Conservation (phyloP, 2,888 invertebrate species). For the Euproctis similis region DNA sequence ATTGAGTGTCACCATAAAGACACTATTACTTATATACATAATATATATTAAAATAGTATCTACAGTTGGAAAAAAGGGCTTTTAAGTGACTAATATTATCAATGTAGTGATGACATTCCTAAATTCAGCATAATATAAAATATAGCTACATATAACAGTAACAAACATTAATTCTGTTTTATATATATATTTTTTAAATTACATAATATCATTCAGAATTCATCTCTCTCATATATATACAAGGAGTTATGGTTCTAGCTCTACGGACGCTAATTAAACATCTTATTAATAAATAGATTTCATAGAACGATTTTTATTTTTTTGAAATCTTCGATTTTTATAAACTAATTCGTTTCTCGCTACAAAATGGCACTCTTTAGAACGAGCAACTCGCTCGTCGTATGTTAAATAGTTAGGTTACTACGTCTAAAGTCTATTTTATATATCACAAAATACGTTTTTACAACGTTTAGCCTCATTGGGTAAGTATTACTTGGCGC, state of each 20-base stretch:
- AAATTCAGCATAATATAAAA: slow-evolving; percentile 45
- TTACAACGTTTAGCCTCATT: slow-evolving; percentile 60
- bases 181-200: slow-evolving; percentile 53
- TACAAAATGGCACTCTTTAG: slow-evolving; percentile 64
- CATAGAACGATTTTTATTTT: slow-evolving; percentile 41
- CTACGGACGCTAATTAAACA: slow-evolving; percentile 44
- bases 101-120: slow-evolving; percentile 46
- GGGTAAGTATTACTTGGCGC: slow-evolving; percentile 29
- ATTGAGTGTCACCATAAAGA: slow-evolving; percentile 36
- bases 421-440: slow-evolving; percentile 57
- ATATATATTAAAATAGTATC: slow-evolving; percentile 29
- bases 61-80: slow-evolving; percentile 39
- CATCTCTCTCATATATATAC: slow-evolving; percentile 47
- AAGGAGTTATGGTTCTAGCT: slow-evolving; percentile 44
- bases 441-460: slow-evolving; percentile 73
- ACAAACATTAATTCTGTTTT: slow-evolving; percentile 41
- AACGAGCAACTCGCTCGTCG: slow-evolving; percentile 57
- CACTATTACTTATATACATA: slow-evolving; percentile 28
- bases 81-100: slow-evolving; percentile 46
- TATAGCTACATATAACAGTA: too few relatives aligned
- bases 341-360: slow-evolving; percentile 45
- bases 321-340: slow-evolving; percentile 39
- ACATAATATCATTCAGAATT: slow-evolving; percentile 63
- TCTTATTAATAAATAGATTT: too few relatives aligned
- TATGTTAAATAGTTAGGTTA: too few relatives aligned